These are phyloP conservation scores for Germaria angustata DNA, from an alignment of 2,888 invertebrate species.

Conservation along the genomic window DNA sequence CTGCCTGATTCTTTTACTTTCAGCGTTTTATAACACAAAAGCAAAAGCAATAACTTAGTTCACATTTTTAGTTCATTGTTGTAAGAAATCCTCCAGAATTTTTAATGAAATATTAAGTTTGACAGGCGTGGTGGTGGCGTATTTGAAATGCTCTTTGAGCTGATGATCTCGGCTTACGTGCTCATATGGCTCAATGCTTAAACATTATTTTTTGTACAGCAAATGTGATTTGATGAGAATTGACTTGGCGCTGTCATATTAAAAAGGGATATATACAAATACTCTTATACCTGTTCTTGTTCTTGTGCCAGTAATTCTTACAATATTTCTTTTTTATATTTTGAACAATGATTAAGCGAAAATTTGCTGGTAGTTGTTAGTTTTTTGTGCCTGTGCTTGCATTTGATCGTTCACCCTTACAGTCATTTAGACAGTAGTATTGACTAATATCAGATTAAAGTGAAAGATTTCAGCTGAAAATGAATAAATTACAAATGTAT, in stretches of 20 bases:
- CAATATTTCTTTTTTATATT: not conserved
- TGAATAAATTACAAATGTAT: constrained; percentile 44
- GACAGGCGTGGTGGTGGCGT: constrained; percentile 63
- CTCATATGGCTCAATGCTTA: not conserved
- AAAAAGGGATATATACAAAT: constrained; percentile 50
- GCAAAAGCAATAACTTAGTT: constrained; percentile 3
- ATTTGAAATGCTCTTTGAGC: constrained; percentile 40
- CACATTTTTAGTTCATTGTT: constrained; percentile 39
- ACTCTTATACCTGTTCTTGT: constrained; percentile 41
- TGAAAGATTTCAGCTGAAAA: constrained; percentile 62
- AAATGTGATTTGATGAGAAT: constrained; percentile 46
- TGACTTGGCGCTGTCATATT: constrained; percentile 69
- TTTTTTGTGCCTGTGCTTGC: not conserved
- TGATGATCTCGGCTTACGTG: constrained; percentile 15
- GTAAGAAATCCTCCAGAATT: constrained; percentile 49
- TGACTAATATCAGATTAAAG: constrained; percentile 69
- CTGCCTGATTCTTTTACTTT: constrained; percentile 30
- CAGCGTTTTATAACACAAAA: not conserved
- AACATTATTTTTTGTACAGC: not conserved
- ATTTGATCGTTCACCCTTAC: constrained; percentile 8
- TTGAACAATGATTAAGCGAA: constrained; percentile 69
- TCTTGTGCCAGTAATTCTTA: not conserved
- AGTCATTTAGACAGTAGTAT: constrained; percentile 21
- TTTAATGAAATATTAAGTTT: constrained; percentile 66
- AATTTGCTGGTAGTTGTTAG: constrained; percentile 65